Evolutionary conservation across 2,888 invertebrate genomes (phyloP).

Genomic region (Choreutis nemorana): DNA sequence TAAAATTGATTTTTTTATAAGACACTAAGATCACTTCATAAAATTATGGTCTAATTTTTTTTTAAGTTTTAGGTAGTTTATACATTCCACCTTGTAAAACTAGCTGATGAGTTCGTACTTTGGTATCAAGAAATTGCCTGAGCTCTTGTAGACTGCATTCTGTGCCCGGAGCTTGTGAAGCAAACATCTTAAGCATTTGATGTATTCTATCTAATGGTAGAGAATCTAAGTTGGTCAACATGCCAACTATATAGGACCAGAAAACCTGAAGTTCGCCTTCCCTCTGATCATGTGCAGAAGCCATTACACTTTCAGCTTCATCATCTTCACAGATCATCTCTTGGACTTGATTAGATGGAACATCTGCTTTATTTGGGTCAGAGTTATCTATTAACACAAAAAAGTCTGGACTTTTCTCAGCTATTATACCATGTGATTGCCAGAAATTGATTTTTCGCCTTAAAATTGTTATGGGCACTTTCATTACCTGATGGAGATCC

Average conservation of each 20-base stretch:
- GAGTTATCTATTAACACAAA: conserved; percentile 76
- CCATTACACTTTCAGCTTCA: conserved; percentile 93
- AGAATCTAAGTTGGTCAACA: conserved; percentile 94
- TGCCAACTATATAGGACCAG: conserved; percentile 97
- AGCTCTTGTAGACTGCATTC: conserved; percentile 91
- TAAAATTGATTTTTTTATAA: conserved; percentile 14
- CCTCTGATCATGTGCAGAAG: conserved; percentile 91
- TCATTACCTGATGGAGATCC: conserved; percentile 84
- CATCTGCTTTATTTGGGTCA: conserved; percentile 61
- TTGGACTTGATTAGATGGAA: conserved; percentile 58
- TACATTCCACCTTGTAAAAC: conserved; percentile 88
- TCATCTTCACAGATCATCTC: conserved; percentile 86
- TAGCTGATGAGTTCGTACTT: conserved; percentile 90
- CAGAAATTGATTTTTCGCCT: conserved; percentile 90
- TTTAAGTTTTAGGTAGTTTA: conserved; percentile 77
- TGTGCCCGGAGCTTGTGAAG: conserved; percentile 88
- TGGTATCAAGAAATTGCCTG: conserved; percentile 88
- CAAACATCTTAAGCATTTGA: conserved; percentile 97
- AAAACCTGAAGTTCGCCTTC: conserved; percentile 94
- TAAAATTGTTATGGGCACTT: conserved; percentile 85
- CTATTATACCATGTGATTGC: conserved; percentile 90
- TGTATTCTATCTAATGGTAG: conserved; percentile 92
- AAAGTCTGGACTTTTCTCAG: conserved; percentile 77
- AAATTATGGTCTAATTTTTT: background rate
- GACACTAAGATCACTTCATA: background rate